Conservation (phyloP, 2,888 invertebrate species). For the Lasioglossum lativentre region DNA sequence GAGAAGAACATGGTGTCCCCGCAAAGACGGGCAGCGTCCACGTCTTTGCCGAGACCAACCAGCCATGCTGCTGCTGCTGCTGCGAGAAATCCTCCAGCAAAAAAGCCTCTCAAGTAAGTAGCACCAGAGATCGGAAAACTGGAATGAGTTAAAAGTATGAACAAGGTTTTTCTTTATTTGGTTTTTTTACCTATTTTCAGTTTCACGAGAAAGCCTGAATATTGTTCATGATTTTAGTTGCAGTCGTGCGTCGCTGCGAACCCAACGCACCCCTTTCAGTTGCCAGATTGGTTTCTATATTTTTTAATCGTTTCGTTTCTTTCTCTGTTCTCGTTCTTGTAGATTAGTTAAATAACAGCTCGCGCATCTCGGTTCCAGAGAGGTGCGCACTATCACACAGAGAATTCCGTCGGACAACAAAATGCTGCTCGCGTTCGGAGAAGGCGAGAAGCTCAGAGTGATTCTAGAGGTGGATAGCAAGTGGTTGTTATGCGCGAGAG, state of each 20-base stretch:
- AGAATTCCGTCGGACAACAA: conserved; percentile 91
- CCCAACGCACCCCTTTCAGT: conserved; percentile 18
- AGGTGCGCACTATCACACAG: conserved; percentile 91
- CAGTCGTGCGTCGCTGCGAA: background rate
- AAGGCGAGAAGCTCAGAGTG: conserved; percentile 90
- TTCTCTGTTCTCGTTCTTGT: conserved; percentile 57
- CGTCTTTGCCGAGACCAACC: conserved; percentile 87
- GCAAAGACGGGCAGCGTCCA: conserved; percentile 89
- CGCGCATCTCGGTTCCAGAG: conserved; percentile 84
- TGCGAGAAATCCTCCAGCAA: conserved; percentile 72
- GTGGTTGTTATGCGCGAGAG: conserved; percentile 91
- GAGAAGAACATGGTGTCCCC: conserved; percentile 82
- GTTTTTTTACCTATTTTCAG: background rate
- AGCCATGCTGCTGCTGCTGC: conserved; percentile 81
- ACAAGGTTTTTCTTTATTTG: background rate
- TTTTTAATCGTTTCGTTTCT: conserved; percentile 58
- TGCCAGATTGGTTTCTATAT: conserved; percentile 39
- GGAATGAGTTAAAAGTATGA: background rate
- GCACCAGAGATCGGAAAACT: background rate
- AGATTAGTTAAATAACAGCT: conserved; percentile 68
- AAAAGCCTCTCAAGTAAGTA: conserved; percentile 85
- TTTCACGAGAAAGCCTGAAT: background rate
- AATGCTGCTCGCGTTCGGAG: conserved; percentile 90
- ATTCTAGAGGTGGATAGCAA: conserved; percentile 92
- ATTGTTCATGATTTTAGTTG: conserved; percentile 11